Conservation (phyloP, 2,888 invertebrate species). For the Polietes domitor region DNA sequence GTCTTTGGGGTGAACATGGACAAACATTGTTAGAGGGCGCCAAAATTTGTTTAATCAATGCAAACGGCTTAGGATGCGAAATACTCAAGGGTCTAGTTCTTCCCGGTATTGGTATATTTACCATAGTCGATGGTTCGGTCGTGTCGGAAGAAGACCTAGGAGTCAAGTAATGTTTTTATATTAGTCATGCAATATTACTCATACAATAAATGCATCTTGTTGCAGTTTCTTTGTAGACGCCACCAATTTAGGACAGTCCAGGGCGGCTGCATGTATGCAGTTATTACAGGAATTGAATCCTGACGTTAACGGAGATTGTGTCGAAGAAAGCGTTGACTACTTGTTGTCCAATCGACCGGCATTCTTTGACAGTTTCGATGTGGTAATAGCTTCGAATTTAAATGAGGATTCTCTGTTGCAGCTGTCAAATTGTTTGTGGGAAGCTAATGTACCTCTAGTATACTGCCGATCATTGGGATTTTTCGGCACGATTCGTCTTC, state of each 20-base stretch:
- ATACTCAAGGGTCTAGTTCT: conserved; percentile 96
- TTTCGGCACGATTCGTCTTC: conserved; percentile 93
- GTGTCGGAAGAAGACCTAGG: conserved; percentile 96
- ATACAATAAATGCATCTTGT: conserved; percentile 20
- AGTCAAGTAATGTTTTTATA: conserved; percentile 86
- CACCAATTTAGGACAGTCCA: conserved; percentile 90
- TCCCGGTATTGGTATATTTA: conserved; percentile 95
- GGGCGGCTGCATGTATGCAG: conserved; percentile 92
- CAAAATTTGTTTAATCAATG: conserved; percentile 96
- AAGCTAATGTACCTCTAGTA: conserved; percentile 91
- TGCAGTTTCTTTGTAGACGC: conserved; percentile 93
- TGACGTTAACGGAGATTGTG: conserved; percentile 95
- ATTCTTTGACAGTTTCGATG: conserved; percentile 92
- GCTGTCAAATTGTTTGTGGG: conserved; percentile 91
- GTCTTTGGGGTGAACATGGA: conserved; percentile 99
- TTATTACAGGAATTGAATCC: conserved; percentile 94
- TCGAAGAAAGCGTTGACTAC: conserved; percentile 93
- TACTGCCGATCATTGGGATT: conserved; percentile 95
- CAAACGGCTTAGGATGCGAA: conserved; percentile 96
- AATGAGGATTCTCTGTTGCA: conserved; percentile 83
- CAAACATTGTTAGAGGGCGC: conserved; percentile 93
- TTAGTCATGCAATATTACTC: background rate
- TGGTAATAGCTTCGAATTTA: conserved; percentile 84
- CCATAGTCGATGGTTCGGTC: conserved; percentile 92
- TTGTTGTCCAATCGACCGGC: conserved; percentile 92